These are phyloP conservation scores for Melangyna quadrimaculata DNA, from an alignment of 2,888 invertebrate genomes.

Conservation along the genomic window DNA sequence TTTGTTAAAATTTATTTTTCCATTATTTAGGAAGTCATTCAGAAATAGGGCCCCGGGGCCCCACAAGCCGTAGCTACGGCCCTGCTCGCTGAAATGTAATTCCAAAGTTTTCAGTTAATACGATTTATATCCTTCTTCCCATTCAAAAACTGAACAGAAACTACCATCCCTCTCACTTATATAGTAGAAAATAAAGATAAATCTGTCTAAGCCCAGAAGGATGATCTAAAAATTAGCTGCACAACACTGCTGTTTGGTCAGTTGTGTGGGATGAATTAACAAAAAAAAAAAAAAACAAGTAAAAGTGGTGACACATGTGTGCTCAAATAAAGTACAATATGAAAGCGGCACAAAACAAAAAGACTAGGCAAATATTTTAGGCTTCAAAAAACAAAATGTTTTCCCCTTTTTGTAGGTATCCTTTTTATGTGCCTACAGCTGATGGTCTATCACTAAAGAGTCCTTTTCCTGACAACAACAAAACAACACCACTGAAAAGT, in stretches of 20 bases:
- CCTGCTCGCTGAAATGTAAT: not conserved
- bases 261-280: not conserved
- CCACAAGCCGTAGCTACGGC: too few relatives aligned
- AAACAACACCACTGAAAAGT: not conserved
- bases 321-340: slow-evolving; percentile 14
- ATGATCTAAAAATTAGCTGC: slow-evolving; percentile 30
- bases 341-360: slow-evolving; percentile 32
- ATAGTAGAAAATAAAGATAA: not conserved
- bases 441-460: slow-evolving; percentile 2
- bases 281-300: slow-evolving; percentile 9
- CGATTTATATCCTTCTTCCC: not conserved
- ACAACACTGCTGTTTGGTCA: slow-evolving; percentile 35
- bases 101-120: not conserved
- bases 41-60: too few relatives aligned
- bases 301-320: slow-evolving; percentile 48
- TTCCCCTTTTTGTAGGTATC: slow-evolving; percentile 28
- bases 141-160: too few relatives aligned
- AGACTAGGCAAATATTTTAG: slow-evolving; percentile 64
- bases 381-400: slow-evolving; percentile 19
- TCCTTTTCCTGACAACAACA: not conserved
- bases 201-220: slow-evolving; percentile 12
- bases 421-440: slow-evolving; percentile 12
- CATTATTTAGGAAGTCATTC: too few relatives aligned
- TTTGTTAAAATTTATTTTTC: too few relatives aligned
- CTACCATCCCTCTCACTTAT: not conserved